Evolutionary conservation across 2,797 vertebrate species (phyloP).

Genomic region (Cryptoblepharus egeriae): DNA sequence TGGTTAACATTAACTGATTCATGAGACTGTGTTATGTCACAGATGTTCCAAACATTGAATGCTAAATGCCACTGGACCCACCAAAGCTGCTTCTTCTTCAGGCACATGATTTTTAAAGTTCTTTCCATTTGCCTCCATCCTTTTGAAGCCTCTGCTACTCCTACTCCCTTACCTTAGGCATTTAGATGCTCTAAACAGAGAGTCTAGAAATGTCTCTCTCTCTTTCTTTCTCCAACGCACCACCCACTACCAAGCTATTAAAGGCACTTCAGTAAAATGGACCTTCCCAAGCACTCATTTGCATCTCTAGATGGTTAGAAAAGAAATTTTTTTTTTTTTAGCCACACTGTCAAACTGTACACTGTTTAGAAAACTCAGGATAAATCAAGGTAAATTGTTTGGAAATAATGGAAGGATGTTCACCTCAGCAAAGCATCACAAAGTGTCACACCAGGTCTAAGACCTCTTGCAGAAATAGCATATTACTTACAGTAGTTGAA

Average conservation of each 20-base stretch:
- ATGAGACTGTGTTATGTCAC: not conserved
- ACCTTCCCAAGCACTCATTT: conserved; percentile 6
- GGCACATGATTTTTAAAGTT: not conserved
- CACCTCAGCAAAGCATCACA: not conserved
- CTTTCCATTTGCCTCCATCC: not conserved
- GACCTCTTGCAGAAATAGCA: not conserved
- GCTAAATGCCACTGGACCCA: not conserved
- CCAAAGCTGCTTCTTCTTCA: not conserved
- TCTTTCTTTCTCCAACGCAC: not conserved
- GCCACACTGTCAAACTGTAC: not conserved
- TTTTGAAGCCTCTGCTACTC: not conserved
- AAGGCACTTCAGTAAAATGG: conserved; percentile 8
- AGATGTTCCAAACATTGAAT: not conserved
- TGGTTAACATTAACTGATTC: not conserved
- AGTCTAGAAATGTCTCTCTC: not conserved
- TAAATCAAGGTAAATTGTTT: not conserved
- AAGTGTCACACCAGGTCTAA: not conserved
- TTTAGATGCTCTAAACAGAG: not conserved
- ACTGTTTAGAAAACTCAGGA: not conserved
- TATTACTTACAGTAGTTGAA: not conserved
- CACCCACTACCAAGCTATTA: conserved; percentile 14
- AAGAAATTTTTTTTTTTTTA: not conserved
- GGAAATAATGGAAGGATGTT: not conserved
- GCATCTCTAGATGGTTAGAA: not conserved
- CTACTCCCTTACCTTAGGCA: not conserved